These are phyloP conservation scores for Carapus acus DNA, from an alignment of 2,797 vertebrate genomes.

Conservation along the genomic window DNA sequence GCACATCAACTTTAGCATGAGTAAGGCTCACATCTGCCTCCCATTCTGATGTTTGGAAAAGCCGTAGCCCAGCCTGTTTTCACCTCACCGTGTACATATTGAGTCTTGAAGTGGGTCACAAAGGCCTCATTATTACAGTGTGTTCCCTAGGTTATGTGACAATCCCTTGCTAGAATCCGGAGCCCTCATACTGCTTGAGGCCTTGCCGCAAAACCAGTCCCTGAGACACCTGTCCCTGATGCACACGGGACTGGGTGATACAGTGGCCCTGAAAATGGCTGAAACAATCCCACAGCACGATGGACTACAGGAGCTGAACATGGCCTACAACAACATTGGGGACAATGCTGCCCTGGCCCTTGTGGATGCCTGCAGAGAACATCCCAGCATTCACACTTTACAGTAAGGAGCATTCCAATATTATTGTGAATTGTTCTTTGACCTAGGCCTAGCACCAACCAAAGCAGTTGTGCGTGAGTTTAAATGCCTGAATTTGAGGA, in stretches of 20 bases:
- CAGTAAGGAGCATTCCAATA: constrained; percentile 77
- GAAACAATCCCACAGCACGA: constrained; percentile 68
- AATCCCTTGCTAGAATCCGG: constrained; percentile 80
- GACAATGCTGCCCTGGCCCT: constrained; percentile 79
- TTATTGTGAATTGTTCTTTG: too few species aligned
- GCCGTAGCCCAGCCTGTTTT: too few species aligned
- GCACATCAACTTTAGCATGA: too few species aligned
- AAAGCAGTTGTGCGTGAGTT: too few species aligned
- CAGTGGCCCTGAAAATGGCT: constrained; percentile 73
- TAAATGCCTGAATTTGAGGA: too few species aligned
- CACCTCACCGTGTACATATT: too few species aligned
- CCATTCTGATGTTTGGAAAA: too few species aligned
- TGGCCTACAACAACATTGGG: constrained; percentile 89
- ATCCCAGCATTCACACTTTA: constrained; percentile 81
- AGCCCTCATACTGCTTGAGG: constrained; percentile 73
- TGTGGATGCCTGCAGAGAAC: constrained; percentile 81
- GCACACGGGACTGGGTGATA: constrained; percentile 82
- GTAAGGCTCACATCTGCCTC: too few species aligned
- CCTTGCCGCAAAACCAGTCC: constrained; percentile 76
- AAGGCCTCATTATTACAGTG: background rate
- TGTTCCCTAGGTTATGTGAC: constrained; percentile 68
- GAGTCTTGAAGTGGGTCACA: too few species aligned
- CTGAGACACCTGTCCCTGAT: constrained; percentile 82
- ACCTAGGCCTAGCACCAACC: too few species aligned
- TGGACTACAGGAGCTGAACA: constrained; percentile 83